These are phyloP conservation scores for Cyanoramphus novaezelandiae DNA, from an alignment of 2,113 vertebrate genomes.

Conservation along the genomic window DNA sequence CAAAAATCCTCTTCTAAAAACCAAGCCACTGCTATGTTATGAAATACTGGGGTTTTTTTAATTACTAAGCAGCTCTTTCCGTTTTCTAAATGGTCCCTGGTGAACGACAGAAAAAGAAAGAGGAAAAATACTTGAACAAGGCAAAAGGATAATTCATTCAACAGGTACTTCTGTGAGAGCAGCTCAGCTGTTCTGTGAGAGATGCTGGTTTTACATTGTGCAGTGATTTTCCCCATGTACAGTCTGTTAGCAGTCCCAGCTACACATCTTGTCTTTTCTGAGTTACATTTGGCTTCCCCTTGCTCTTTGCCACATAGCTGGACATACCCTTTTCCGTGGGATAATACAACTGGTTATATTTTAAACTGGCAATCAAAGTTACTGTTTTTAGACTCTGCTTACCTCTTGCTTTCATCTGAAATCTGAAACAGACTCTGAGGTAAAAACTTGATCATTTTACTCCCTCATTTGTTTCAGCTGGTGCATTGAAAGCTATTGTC, in stretches of 20 bases:
- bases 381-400: neutral
- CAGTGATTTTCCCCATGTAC: rapidly evolving
- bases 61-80: neutral
- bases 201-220: neutral
- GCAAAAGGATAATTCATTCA: neutral
- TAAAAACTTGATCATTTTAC: neutral
- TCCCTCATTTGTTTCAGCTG: neutral
- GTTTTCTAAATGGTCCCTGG: neutral
- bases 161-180: neutral
- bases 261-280: neutral
- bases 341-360: neutral
- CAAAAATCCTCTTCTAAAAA: neutral
- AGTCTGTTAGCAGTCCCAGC: neutral
- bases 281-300: neutral
- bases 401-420: neutral
- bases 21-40: neutral
- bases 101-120: neutral
- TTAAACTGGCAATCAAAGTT: neutral
- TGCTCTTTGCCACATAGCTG: neutral
- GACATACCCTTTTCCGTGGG: neutral
- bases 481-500: neutral
- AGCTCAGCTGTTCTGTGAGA: neutral
- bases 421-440: neutral
- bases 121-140: neutral
- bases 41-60: neutral